phyloP scores from a whole-genome alignment of 2,113 vertebrate species.

The Merops nubicus region DNA sequence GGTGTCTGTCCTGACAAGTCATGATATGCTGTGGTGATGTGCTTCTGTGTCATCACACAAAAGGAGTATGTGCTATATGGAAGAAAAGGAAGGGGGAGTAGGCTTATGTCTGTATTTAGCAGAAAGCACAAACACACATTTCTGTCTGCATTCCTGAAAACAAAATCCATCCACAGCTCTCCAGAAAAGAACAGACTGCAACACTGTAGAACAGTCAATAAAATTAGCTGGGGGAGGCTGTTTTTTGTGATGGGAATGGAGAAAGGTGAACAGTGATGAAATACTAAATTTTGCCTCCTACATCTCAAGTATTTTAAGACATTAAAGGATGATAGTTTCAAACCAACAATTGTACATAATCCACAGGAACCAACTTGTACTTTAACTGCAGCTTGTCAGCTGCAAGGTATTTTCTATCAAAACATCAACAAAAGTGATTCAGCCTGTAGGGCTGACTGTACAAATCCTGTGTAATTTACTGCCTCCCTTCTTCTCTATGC shows the following conservation, averaged over 20 bases:
- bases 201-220: background rate
- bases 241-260: background rate
- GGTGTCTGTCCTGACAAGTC: background rate
- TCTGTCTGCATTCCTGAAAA: background rate
- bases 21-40: background rate
- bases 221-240: background rate
- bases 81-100: background rate
- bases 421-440: constrained; percentile 10
- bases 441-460: background rate
- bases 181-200: background rate
- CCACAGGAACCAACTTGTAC: background rate
- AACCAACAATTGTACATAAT: background rate
- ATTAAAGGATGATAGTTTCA: background rate
- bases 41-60: constrained; percentile 5
- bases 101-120: background rate
- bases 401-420: constrained; percentile 5
- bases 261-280: background rate
- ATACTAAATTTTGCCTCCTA: background rate
- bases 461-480: background rate
- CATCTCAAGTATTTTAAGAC: background rate
- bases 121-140: constrained; percentile 10
- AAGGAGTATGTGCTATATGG: background rate
- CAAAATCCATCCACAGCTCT: background rate
- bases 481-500: background rate
- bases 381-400: background rate